Conservation (phyloP, 64 coral and sea anemone species). For the Acropora yongei region DNA sequence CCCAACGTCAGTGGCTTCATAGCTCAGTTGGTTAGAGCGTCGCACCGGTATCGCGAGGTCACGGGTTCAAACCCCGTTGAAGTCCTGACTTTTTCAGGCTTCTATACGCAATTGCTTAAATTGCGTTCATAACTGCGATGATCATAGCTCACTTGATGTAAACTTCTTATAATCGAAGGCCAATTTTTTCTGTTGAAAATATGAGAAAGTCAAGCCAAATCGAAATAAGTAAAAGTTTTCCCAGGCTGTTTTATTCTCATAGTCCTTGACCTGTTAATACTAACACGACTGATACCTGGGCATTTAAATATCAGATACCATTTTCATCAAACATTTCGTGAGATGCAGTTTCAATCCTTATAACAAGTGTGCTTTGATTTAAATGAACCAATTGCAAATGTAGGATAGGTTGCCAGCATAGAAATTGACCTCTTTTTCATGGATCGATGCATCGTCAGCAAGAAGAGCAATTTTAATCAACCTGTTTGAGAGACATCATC, state of each 20-base stretch:
- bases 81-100: too few species aligned
- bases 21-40: too few species aligned
- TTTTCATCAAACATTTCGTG: slow-evolving; percentile 33
- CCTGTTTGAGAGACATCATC: slow-evolving; percentile 14
- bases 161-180: slow-evolving; percentile 1
- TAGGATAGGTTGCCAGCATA: slow-evolving; percentile 12
- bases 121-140: too few species aligned
- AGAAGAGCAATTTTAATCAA: slow-evolving; percentile 32
- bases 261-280: background rate
- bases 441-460: background rate
- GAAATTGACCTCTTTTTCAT: background rate
- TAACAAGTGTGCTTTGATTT: slow-evolving; percentile 17
- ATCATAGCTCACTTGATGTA: too few species aligned
- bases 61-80: too few species aligned
- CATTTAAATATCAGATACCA: slow-evolving; percentile 21
- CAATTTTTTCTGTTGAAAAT: slow-evolving; percentile 18
- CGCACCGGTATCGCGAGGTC: too few species aligned
- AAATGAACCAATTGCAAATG: slow-evolving; percentile 7
- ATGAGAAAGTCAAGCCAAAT: slow-evolving; percentile 11
- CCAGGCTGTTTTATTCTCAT: slow-evolving; percentile 18
- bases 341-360: slow-evolving; percentile 5
- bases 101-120: too few species aligned
- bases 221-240: slow-evolving; percentile 17
- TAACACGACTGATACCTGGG: slow-evolving; percentile 5
- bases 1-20: too few species aligned